Evolutionary conservation across 2,113 vertebrate species (phyloP), one percentile per base, ranked within the genome.

Genomic region (Noctilio leporinus): DNA sequence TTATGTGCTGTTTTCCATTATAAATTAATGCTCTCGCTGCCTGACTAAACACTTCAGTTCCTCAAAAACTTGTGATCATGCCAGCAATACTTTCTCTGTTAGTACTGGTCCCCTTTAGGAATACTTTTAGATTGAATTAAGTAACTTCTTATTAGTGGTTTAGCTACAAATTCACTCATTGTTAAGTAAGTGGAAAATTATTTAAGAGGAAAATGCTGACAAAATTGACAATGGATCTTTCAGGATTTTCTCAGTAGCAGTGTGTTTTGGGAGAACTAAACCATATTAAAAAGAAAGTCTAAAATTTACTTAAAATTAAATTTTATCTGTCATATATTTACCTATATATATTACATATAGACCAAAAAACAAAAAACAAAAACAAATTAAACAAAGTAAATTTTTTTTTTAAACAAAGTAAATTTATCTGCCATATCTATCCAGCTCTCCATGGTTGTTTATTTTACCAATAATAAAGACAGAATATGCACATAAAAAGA

Each of bases 81-180:
- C 55, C 17, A 86, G 33, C 40, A 67, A 33, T 45, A 26, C 30
- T 87, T 76, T 88, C 49, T 78, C 47, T 88, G 16, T 89, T 86
- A 89, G 3, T 64, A 28, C 4, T 72, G 33, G 17, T 65, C 40
- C 65, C 51, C 62, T 62, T 94, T 69, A 93, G 81, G 49, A 84
- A 90, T 83, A 78, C 12, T 49, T 87, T 75, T 4, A 43, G 43
- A 87, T 30, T 73, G 53, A 94, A 90, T 92, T 82, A 87, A 90
- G 49, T 86, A 95, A 92, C 43, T 92, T 81, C 20, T 69, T 85
- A 75, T 75, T 78, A 24, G n/a, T 5, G 2, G 4, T 80, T 87
- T 94, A 73, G 49, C 45, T 78, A 75, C 43, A 92, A 90, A 83
- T 84, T 73, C 10, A 70, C 45, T 88, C 51, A 81, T 94, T 86